These are phyloP conservation scores for Emmelina monodactyla DNA, from an alignment of 2,888 invertebrate genomes.

Conservation along the genomic window DNA sequence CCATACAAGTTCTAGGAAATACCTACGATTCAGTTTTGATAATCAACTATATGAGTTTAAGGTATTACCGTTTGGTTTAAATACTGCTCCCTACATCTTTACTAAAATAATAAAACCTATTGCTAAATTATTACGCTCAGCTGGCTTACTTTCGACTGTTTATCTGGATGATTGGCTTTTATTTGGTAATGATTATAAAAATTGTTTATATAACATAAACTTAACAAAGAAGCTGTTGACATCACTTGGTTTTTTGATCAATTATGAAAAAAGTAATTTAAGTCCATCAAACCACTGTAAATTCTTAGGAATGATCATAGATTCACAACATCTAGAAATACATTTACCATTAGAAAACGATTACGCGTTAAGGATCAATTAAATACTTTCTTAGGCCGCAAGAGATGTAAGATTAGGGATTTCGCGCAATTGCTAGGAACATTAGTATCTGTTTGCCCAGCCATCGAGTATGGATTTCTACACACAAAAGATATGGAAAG, in stretches of 20 bases:
- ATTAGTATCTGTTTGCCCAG: background rate
- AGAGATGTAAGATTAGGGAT: conserved; percentile 2
- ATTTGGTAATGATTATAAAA: background rate
- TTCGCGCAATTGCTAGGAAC: conserved; percentile 5
- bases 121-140: background rate
- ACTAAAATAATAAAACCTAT: background rate
- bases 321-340: conserved; percentile 3
- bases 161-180: conserved; percentile 4
- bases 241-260: conserved; percentile 2
- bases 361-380: conserved; percentile 1
- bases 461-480: conserved; percentile 2
- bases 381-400: background rate
- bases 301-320: conserved; percentile 3
- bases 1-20: conserved; percentile 1
- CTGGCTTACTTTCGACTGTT: conserved; percentile 3
- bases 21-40: conserved; percentile 3
- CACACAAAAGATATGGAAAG: conserved; percentile 6
- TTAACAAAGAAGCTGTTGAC: background rate
- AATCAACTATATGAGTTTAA: conserved; percentile 3
- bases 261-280: conserved; percentile 1
- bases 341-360: background rate
- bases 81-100: background rate
- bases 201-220: conserved; percentile 1
- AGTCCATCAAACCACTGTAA: background rate
- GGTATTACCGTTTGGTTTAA: background rate